Base-by-base conservation (phyloP, 2,888 invertebrate species). In the Apotomis capreana region DNA sequence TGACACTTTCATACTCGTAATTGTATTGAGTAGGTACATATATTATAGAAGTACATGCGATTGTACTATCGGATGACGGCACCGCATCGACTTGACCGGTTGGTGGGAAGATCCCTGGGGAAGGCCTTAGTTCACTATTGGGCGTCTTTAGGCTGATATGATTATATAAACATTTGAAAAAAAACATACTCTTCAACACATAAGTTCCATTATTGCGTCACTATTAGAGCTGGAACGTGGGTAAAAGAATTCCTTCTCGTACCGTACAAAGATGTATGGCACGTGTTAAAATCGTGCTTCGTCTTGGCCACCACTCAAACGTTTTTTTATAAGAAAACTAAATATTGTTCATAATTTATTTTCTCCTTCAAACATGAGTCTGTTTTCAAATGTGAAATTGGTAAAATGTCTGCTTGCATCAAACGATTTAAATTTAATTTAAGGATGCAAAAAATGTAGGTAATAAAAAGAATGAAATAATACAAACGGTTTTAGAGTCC, bases 261-360 rank as follows among this genome's bases (percentile, higher is more conserved):
- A 61, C 55, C 37, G 64, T 64, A 40, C 64, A 12, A 44, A 68
- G 55, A 71, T 62, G 65, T 62, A 62, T 52, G 51, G 71, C 71
- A 71, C 71, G 67, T 68, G 71, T 57, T 71, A 71, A 55, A 51
- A 52, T 51, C 71, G 67, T 67, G 71, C 71, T 68, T 67, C 51
- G 57, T 61, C 64, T 71, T 71, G 71, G 71, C 71, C 57, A 52
- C 55, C 15, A 67, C 62, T 71, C 71, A 71, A 71, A 67, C 67
- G 55, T 71, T 70, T 68, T 62, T 65, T 68, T 67, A 51, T 61
- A 57, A 57, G 57, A 57, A 67, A 71, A 71, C 67, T 67, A 71
- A 71, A 71, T 62, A 67, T 71, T 71, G 51, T 68, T 61, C 67
- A 52, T 70, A 59, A 70, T 64, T 70, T 64, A 64, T 64, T 67